These are phyloP conservation scores for Conger conger DNA, from an alignment of 2,113 vertebrate genomes.

Conservation along the genomic window DNA sequence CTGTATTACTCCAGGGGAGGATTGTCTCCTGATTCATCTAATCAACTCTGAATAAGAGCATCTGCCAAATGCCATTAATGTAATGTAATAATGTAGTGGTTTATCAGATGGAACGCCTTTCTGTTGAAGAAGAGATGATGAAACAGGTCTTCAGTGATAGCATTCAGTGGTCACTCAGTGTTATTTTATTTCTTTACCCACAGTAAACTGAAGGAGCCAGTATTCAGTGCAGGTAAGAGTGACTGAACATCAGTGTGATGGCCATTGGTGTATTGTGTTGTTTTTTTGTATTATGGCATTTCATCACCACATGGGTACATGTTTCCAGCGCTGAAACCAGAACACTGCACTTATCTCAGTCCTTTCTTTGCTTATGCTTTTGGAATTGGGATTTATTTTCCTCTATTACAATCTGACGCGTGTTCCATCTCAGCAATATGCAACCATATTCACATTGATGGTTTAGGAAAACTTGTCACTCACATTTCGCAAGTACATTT, in stretches of 20 bases:
- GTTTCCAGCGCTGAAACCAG: neutral
- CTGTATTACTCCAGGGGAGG: too few relatives aligned
- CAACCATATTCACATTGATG: too few relatives aligned
- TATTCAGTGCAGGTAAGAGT: slow-evolving; percentile 93
- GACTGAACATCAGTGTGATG: neutral
- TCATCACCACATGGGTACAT: neutral
- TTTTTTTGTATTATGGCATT: too few relatives aligned
- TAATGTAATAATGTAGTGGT: too few relatives aligned
- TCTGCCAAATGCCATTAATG: too few relatives aligned
- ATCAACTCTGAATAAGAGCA: too few relatives aligned
- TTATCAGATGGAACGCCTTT: neutral
- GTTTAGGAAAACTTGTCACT: too few relatives aligned
- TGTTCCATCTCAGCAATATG: too few relatives aligned
- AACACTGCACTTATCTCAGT: neutral
- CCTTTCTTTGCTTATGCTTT: neutral
- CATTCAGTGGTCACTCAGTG: slow-evolving; percentile 13
- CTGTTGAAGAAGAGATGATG: neutral
- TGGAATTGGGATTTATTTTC: neutral
- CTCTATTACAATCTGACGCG: slow-evolving; percentile 4
- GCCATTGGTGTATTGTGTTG: neutral
- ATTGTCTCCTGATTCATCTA: too few relatives aligned
- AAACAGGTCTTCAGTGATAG: neutral
- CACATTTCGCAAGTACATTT: too few relatives aligned
- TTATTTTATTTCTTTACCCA: slow-evolving; percentile 44
- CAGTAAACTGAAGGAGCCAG: slow-evolving; percentile 96